A percentile compares a stretch with the other conserved stretches of the same genome.
phyloP scores from a whole-genome alignment of 2,888 invertebrate species.

The Patella depressa region DNA sequence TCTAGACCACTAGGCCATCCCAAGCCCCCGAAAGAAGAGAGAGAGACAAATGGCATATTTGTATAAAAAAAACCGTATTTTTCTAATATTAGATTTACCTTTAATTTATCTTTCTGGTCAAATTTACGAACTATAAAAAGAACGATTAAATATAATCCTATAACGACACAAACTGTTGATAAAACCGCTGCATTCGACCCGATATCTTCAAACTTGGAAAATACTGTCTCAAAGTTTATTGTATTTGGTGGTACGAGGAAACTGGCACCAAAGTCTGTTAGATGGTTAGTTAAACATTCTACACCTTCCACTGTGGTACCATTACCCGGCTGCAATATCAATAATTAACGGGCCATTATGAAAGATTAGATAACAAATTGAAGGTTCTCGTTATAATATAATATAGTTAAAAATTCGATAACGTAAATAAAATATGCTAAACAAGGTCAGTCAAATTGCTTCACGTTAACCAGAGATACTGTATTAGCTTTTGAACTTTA shows the following conservation, averaged over 20 bases:
- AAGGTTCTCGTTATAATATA: too few relatives aligned
- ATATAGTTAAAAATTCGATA: too few relatives aligned
- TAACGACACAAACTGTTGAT: conserved; percentile 61
- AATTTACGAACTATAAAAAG: conserved; percentile 62
- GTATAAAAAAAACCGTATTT: too few relatives aligned
- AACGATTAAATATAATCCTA: conserved; percentile 56
- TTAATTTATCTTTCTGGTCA: conserved; percentile 59
- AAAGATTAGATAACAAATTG: not conserved
- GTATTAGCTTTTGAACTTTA: too few relatives aligned
- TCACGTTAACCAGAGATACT: too few relatives aligned
- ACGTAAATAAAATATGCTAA: too few relatives aligned
- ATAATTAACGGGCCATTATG: not conserved
- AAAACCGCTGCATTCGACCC: conserved; percentile 69
- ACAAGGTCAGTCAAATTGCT: too few relatives aligned
- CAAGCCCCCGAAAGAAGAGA: too few relatives aligned
- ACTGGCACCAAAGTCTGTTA: conserved; percentile 47
- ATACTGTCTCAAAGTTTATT: conserved; percentile 68
- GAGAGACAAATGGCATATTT: too few relatives aligned
- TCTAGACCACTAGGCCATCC: too few relatives aligned
- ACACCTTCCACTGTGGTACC: conserved; percentile 9
- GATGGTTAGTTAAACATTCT: conserved; percentile 39
- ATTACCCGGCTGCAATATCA: conserved; percentile 27
- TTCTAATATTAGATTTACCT: conserved; percentile 36
- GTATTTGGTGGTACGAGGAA: conserved; percentile 68
- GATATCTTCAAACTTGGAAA: conserved; percentile 60